phyloP scores from a whole-genome alignment of 2,113 vertebrate genomes.

The Pan paniscus region DNA sequence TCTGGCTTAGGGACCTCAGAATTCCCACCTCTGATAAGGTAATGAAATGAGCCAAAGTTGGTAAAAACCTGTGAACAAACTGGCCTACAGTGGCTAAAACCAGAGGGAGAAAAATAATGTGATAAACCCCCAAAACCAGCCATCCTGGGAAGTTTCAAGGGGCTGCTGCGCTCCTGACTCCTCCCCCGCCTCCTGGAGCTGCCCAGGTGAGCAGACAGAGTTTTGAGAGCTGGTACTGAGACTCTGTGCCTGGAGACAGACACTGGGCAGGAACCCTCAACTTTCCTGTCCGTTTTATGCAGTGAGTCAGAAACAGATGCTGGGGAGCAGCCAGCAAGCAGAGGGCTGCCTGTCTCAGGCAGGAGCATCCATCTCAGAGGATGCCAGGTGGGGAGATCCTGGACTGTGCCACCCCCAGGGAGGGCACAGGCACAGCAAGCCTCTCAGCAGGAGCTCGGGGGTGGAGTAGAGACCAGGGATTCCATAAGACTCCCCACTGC shows the following conservation, averaged over 20 bases:
- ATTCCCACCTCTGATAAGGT: neutral
- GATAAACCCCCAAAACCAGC: neutral
- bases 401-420: neutral
- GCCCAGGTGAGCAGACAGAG: neutral
- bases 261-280: neutral
- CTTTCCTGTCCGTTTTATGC: neutral
- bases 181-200: neutral
- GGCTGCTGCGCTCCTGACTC: neutral
- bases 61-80: neutral
- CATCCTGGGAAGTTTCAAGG: neutral
- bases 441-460: neutral
- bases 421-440: neutral
- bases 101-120: neutral
- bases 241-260: neutral
- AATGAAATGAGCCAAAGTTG: neutral
- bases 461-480: neutral
- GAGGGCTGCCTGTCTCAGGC: neutral
- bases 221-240: neutral
- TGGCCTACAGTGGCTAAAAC: neutral
- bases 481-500: neutral
- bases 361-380: neutral
- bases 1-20: neutral
- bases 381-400: neutral
- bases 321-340: neutral
- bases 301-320: neutral